Base-by-base conservation (phyloP, 1,140 invertebrate species). In the Phthorimaea operculella region DNA sequence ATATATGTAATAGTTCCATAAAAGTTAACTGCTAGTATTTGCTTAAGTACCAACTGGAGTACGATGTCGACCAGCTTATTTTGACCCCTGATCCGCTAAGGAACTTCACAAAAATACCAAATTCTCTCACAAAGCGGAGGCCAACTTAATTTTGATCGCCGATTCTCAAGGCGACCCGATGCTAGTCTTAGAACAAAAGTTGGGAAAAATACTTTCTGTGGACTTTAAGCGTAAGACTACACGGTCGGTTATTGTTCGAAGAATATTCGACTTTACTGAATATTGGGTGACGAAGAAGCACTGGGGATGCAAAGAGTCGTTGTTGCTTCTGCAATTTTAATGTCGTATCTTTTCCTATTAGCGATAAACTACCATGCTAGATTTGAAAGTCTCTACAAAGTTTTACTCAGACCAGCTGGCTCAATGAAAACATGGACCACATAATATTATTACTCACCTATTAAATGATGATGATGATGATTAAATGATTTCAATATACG, bases 11-110 rank as follows among this genome's bases (percentile, higher is more conserved):
- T 68, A 76, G 72, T 73, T 68, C 52, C 62, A 76, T 78, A 78
- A 78, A 78, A 76, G 62, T 76, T 74, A 74, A 76, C 66, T 65
- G 65, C 60, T 66, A 70, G 69, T 73, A 72, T 76, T 76, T 74
- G 66, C 70, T 68, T 78, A 73, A 76, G 67, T 65, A 76, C 64
- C 64, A 66, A 60, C 57, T 57, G 59, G 62, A 60, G 62, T 56
- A 59, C 36, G 45, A 48, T 55, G 51, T 33, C 11, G 52, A 54
- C 69, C 68, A 76, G 36, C 54, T 14, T 58, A 58, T 58, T 33
- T 44, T 60, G 74, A 68, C 9, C 70, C 54, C 50, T 55, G 52
- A 60, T 62, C 61, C 55, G 59, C 17, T 16, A 51, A 39, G 10
- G 39, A 34, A 34, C 9, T 12, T 28, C 39, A 1, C 21, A 60